Percentiles rank a stretch among this genome's conserved stretches.
phyloP scores from a whole-genome alignment of 2,888 invertebrate genomes.

The Venusia cambrica region DNA sequence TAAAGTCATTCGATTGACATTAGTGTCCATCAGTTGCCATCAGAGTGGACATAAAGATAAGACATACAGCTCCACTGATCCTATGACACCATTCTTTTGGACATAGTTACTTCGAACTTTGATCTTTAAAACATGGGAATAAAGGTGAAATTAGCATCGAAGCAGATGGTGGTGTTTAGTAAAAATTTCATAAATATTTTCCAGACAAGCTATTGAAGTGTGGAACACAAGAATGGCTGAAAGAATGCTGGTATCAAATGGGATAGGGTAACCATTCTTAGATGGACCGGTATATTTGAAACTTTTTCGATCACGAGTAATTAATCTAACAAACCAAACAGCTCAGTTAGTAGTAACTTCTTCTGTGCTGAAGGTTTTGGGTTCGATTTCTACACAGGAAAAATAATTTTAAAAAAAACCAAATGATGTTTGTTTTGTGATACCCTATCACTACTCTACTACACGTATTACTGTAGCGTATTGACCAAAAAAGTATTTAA shows the following conservation, averaged over 20 bases:
- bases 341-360: too few relatives aligned
- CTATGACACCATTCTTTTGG: slow-evolving; percentile 22
- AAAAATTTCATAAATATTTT: slow-evolving; percentile 30
- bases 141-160: slow-evolving; percentile 11
- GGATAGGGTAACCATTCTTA: slow-evolving; percentile 23
- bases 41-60: slow-evolving; percentile 44
- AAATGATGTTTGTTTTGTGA: too few relatives aligned
- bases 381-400: background rate
- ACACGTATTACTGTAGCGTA: too few relatives aligned
- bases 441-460: too few relatives aligned
- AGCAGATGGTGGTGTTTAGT: slow-evolving; percentile 12
- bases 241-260: slow-evolving; percentile 29
- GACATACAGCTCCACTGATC: slow-evolving; percentile 31
- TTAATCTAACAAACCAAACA: too few relatives aligned
- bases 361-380: too few relatives aligned
- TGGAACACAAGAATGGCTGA: slow-evolving; percentile 26
- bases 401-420: background rate
- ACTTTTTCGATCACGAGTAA: too few relatives aligned
- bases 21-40: slow-evolving; percentile 48
- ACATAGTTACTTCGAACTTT: slow-evolving; percentile 11
- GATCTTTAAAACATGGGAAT: background rate
- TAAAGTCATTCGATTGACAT: slow-evolving; percentile 40
- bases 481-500: too few relatives aligned
- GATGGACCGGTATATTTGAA: too few relatives aligned
- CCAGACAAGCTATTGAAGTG: slow-evolving; percentile 31